phyloP scores from a whole-genome alignment of 1,140 invertebrate species.

The Diploscapter pachys region DNA sequence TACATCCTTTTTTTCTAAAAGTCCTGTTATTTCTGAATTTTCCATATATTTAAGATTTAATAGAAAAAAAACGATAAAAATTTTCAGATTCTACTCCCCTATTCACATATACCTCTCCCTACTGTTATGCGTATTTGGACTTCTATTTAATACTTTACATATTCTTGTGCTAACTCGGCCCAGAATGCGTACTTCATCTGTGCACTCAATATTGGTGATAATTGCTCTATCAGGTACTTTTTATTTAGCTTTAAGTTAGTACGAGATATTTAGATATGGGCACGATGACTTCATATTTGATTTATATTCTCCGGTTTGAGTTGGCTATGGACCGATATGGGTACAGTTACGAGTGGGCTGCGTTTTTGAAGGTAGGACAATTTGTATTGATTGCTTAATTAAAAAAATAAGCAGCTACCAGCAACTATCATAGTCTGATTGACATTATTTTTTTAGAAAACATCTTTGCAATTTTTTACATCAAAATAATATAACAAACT shows the following conservation, averaged over 20 bases:
- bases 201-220: conserved; percentile 42
- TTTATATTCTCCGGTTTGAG: conserved; percentile 47
- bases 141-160: conserved; percentile 40
- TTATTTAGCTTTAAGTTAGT: no score
- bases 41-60: no score
- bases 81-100: conserved; percentile 42
- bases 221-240: conserved; percentile 31
- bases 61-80: no score
- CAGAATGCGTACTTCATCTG: conserved; percentile 40
- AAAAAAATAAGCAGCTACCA: neutral
- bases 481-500: neutral
- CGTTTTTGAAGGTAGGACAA: conserved; percentile 22
- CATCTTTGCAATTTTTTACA: neutral
- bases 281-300: conserved; percentile 45
- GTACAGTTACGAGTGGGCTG: conserved; percentile 29
- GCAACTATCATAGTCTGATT: neutral
- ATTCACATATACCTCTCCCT: conserved; percentile 44
- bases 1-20: no score
- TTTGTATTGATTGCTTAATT: neutral
- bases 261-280: conserved; percentile 40
- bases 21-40: no score
- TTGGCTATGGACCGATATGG: conserved; percentile 33
- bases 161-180: conserved; percentile 43
- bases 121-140: conserved; percentile 40
- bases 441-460: neutral